Conservation (phyloP, 2,888 invertebrate genomes). For the Netelia virgata region DNA sequence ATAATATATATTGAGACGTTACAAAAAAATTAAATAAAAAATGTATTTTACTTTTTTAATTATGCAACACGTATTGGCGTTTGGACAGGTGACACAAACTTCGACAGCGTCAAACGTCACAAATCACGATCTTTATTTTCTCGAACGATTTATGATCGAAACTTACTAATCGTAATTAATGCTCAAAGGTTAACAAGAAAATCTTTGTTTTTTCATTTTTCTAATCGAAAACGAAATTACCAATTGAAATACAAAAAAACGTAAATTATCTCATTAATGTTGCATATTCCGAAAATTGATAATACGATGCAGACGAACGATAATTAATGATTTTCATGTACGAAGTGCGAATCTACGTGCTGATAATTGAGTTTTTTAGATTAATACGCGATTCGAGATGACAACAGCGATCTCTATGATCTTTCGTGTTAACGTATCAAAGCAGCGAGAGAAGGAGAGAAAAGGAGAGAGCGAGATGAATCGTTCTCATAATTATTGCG, state of each 20-base stretch:
- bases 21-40: neutral
- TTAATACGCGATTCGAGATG: neutral
- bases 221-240: too few relatives aligned
- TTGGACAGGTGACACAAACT: neutral
- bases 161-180: neutral
- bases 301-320: neutral
- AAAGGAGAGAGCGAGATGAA: neutral
- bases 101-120: neutral
- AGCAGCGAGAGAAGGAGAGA: too few relatives aligned
- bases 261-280: neutral
- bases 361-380: constrained; percentile 9
- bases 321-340: neutral
- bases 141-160: neutral
- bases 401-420: neutral
- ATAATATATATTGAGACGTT: neutral
- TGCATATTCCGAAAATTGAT: neutral
- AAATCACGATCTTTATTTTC: neutral
- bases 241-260: neutral
- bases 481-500: neutral
- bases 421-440: neutral
- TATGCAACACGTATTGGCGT: neutral
- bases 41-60: neutral
- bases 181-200: neutral
- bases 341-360: neutral
- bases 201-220: neutral